Evolutionary conservation across 2,888 invertebrate genomes (phyloP).

Genomic region (Mechanitis mazaeus): DNA sequence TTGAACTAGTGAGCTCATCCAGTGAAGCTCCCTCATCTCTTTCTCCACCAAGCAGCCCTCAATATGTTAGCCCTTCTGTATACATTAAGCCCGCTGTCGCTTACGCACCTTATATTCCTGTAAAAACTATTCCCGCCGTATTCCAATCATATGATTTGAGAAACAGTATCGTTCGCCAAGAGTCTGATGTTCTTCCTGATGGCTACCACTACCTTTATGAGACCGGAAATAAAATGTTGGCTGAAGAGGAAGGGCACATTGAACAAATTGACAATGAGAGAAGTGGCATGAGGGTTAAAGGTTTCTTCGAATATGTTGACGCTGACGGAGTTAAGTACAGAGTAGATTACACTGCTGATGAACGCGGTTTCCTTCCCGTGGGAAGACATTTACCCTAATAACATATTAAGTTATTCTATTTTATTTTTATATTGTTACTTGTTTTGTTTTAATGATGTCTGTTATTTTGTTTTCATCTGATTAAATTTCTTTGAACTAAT

Average conservation of each 20-base stretch:
- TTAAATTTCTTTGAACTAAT: too few relatives aligned
- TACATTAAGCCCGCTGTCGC: conserved; percentile 20
- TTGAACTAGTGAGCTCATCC: conserved; percentile 16
- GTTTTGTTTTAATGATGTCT: neutral
- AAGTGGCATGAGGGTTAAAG: conserved; percentile 50
- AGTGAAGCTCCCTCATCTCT: conserved; percentile 15
- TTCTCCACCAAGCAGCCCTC: conserved; percentile 11
- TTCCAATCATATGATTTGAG: conserved; percentile 48
- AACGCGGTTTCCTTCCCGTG: conserved; percentile 56
- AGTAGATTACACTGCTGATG: conserved; percentile 68
- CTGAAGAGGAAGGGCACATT: conserved; percentile 60
- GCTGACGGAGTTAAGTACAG: conserved; percentile 65
- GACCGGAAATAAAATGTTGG: conserved; percentile 67
- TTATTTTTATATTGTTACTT: neutral
- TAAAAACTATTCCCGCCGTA: conserved; percentile 11
- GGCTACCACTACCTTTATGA: conserved; percentile 70
- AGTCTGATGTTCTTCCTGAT: conserved; percentile 49
- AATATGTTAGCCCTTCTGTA: conserved; percentile 16
- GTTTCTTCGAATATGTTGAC: conserved; percentile 61
- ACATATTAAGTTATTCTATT: conserved; percentile 22
- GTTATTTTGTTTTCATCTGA: neutral
- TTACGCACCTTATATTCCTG: conserved; percentile 14
- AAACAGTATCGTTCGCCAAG: conserved; percentile 63
- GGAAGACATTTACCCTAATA: conserved; percentile 55
- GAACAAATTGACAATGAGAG: conserved; percentile 49